Percentiles rank a stretch among this genome's conserved stretches.
phyloP scores from a whole-genome alignment of 2,888 invertebrate species.

The Rhorus exstirpatorius region DNA sequence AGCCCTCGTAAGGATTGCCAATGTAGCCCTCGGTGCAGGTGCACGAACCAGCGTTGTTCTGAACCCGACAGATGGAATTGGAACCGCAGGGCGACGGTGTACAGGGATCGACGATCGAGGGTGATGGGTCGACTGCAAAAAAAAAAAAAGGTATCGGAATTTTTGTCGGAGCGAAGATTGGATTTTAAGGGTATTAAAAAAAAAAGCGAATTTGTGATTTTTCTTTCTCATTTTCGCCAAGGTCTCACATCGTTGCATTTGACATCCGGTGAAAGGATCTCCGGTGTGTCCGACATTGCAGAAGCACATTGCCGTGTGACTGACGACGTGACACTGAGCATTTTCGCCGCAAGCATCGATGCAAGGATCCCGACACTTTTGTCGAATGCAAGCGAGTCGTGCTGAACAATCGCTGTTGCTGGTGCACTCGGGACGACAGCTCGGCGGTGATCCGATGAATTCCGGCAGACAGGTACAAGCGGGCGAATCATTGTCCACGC shows the following conservation, averaged over 20 bases:
- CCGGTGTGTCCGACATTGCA: constrained; percentile 84
- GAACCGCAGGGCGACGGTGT: constrained; percentile 75
- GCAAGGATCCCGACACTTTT: constrained; percentile 83
- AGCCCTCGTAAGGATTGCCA: constrained; percentile 86
- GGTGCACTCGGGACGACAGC: constrained; percentile 86
- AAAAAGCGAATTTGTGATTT: background rate
- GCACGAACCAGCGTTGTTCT: constrained; percentile 87
- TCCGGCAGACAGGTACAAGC: constrained; percentile 87
- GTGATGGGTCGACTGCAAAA: constrained; percentile 62
- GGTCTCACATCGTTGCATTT: constrained; percentile 75
- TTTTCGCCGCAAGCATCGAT: constrained; percentile 81
- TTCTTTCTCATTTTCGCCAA: background rate
- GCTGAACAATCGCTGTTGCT: constrained; percentile 86
- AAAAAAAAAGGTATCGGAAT: background rate
- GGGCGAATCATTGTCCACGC: constrained; percentile 86
- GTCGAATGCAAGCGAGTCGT: constrained; percentile 84
- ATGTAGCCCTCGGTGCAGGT: constrained; percentile 86
- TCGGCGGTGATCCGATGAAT: constrained; percentile 86
- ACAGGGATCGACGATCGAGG: constrained; percentile 79
- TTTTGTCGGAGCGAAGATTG: too few species aligned
- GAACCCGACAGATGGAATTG: constrained; percentile 87
- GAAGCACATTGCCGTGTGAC: constrained; percentile 84
- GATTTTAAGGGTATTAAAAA: background rate
- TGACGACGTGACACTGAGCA: constrained; percentile 81
- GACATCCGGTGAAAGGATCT: constrained; percentile 81